Evolutionary conservation across 2,113 vertebrate genomes (phyloP).

Genomic region (Australoheros scitulus): DNA sequence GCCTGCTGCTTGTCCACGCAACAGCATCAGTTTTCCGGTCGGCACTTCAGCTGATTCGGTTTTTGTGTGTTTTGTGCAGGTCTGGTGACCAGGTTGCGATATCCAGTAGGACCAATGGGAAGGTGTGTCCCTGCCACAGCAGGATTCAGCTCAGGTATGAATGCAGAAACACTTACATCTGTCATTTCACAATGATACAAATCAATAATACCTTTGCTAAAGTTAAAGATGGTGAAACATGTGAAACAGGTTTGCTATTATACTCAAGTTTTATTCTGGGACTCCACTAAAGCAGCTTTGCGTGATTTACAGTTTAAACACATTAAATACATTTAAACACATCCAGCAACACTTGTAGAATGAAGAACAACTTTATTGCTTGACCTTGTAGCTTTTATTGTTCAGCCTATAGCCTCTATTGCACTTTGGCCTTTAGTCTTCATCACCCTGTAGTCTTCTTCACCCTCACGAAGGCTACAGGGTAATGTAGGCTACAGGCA

Average conservation of each 20-base stretch:
- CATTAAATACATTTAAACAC: too few species aligned
- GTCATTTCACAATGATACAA: background rate
- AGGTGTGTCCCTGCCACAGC: slow-evolving; percentile 79
- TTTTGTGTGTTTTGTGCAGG: slow-evolving; percentile 68
- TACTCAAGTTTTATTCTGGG: too few species aligned
- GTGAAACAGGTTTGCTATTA: background rate
- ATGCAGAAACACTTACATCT: background rate
- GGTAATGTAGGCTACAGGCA: too few species aligned
- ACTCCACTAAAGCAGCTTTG: too few species aligned
- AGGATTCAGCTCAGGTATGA: slow-evolving; percentile 83
- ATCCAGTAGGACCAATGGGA: slow-evolving; percentile 80
- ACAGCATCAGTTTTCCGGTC: rapidly evolving
- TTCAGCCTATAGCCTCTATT: background rate
- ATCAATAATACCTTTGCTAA: background rate
- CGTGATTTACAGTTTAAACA: too few species aligned
- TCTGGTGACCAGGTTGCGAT: slow-evolving; percentile 83
- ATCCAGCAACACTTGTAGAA: background rate
- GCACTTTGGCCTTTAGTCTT: background rate
- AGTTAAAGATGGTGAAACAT: background rate
- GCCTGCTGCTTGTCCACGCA: too few species aligned
- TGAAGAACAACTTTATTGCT: background rate
- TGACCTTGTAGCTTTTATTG: too few species aligned
- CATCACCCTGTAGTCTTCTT: background rate
- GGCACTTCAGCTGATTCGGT: background rate
- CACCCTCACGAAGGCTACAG: too few species aligned